Evolutionary conservation across 2,113 vertebrate species (phyloP).

Genomic region (Elachura formosa): DNA sequence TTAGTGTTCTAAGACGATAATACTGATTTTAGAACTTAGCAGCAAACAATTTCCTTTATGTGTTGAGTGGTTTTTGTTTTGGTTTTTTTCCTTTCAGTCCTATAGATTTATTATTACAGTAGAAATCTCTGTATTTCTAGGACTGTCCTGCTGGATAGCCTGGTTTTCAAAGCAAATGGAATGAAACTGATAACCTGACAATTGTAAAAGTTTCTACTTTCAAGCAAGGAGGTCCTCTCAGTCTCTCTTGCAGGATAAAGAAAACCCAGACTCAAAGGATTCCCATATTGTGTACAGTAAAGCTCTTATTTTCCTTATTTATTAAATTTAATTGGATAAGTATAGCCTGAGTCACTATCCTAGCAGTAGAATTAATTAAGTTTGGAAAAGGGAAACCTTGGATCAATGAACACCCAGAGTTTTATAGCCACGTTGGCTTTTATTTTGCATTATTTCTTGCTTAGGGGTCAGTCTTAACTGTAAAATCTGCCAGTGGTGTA

Average conservation of each 20-base stretch:
- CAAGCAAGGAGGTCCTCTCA: background rate
- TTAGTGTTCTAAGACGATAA: background rate
- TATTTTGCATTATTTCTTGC: background rate
- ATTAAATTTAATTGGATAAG: background rate
- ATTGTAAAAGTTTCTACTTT: background rate
- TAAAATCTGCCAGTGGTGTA: background rate
- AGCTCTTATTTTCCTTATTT: background rate
- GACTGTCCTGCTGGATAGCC: background rate
- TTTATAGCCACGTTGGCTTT: background rate
- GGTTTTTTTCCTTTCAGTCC: background rate
- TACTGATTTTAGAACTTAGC: background rate
- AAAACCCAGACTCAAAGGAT: background rate
- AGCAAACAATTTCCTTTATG: background rate
- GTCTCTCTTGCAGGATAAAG: background rate
- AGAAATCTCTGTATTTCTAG: background rate
- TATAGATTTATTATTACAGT: background rate
- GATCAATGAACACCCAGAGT: background rate
- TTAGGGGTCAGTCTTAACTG: fast-evolving
- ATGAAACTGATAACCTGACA: background rate
- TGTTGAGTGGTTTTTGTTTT: fast-evolving
- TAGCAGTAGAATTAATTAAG: background rate
- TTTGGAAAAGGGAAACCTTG: slow-evolving; percentile 7
- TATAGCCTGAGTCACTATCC: background rate
- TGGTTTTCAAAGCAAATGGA: background rate
- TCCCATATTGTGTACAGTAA: background rate